Conservation (phyloP, 2,113 vertebrate species). For the Pituophis catenifer region DNA sequence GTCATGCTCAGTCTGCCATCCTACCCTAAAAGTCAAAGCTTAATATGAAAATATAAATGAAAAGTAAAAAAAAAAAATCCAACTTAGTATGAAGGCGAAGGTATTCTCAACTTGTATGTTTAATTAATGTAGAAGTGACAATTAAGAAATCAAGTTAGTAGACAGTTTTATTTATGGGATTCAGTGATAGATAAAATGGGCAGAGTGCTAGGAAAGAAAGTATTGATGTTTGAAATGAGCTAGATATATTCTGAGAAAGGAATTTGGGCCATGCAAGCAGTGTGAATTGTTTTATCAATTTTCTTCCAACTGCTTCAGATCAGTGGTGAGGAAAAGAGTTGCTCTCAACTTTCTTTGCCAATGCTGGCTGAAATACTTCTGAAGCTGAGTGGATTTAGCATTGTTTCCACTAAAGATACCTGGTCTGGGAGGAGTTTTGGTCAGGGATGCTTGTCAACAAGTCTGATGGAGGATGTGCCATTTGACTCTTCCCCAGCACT, state of each 20-base stretch:
- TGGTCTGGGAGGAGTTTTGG: not conserved
- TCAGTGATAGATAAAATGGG: not conserved
- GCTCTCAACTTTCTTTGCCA: no score
- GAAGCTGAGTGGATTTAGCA: no score
- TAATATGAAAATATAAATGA: no score
- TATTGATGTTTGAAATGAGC: not conserved
- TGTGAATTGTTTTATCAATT: not conserved
- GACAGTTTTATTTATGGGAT: not conserved
- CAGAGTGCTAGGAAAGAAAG: not conserved
- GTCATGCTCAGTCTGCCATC: no score
- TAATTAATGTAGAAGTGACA: not conserved
- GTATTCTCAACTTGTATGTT: not conserved
- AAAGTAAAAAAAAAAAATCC: not conserved
- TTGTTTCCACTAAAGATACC: no score
- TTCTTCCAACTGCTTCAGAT: no score
- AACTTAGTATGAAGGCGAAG: not conserved
- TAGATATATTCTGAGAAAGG: not conserved
- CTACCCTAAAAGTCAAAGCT: no score
- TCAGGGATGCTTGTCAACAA: not conserved
- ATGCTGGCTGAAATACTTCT: no score
- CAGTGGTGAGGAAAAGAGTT: no score
- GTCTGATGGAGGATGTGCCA: not conserved
- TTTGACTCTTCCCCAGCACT: not conserved
- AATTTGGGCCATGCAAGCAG: not conserved
- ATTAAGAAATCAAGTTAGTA: not conserved